Evolutionary conservation across 2,797 vertebrate species (phyloP), one percentile per base, ranked within the genome.

Genomic region (Poecilia wingei): DNA sequence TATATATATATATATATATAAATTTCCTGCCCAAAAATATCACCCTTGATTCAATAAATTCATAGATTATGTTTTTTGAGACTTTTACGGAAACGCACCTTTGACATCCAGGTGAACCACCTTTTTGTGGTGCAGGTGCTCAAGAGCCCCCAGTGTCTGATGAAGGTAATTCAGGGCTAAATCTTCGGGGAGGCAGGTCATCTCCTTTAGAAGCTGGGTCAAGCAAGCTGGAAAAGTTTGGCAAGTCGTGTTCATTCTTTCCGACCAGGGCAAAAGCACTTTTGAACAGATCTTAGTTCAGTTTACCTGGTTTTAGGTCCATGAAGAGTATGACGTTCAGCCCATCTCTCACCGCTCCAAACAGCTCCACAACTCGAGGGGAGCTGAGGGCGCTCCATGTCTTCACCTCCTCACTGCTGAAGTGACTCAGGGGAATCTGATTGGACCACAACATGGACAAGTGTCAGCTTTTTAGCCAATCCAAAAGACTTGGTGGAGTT

Each of bases 101-200:
- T 99, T 99, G 79, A 99, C 94, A 51, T 99, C 98, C 84, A 98
- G 94, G 75, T 99, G 98, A 9, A 98, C 92, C 82, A 99, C 94
- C 31, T 90, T 95, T 46, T 93, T 96, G 61, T 92, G 92, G 68
- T 99, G 98, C 84, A 99, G 96, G 92, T 98, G 96, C 43, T 97
- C 96, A 70, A 99, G 94, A 2, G 97, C 98, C 83, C 96, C 96
- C 41, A 99, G 91, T 0, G 96, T 93, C 92, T 99, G 98, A 33
- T 94, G 93, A 36, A 97, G 93, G 92, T 98, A 99, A 89, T 97
- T 95, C 75, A 99, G 96, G 49, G 98, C 96, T 86, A 97, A 87
- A 79, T 98, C 97, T 80, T 99, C 97, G 0, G 97, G 96, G 0
- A 99, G 88, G 73, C 90, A 91, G 47, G 95, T 95, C 43, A 90